Conservation (phyloP, 2,797 vertebrate species). For the Dipus sagitta region DNA sequence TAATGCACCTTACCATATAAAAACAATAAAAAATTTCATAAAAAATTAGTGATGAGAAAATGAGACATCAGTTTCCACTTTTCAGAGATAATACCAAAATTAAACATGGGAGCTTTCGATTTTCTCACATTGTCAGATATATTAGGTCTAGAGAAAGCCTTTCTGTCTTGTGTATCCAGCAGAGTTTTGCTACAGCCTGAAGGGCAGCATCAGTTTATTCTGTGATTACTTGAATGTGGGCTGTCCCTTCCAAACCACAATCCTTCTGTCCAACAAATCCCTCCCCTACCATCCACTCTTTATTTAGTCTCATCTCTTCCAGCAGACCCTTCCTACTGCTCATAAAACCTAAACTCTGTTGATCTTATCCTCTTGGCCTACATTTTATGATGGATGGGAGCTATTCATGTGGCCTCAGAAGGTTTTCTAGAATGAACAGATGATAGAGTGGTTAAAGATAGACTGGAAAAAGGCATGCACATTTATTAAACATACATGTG, state of each 20-base stretch:
- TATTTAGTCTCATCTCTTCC: neutral
- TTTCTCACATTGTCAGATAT: neutral
- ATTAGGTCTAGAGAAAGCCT: neutral
- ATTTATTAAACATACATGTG: neutral
- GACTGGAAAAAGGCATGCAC: neutral
- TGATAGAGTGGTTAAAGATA: neutral
- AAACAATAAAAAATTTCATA: neutral
- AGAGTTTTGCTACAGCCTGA: neutral
- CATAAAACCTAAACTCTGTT: accelerated
- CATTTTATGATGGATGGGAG: neutral
- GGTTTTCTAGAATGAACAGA: neutral
- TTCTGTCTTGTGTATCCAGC: neutral
- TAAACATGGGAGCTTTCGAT: neutral
- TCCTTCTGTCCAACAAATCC: neutral
- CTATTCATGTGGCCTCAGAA: neutral
- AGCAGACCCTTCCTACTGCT: neutral
- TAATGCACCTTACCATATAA: neutral
- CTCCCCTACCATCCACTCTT: neutral
- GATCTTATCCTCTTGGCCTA: neutral
- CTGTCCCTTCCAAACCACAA: neutral
- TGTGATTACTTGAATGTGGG: neutral
- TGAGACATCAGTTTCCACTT: neutral
- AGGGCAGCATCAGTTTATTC: neutral
- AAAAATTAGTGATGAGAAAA: neutral
- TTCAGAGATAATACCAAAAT: neutral